Percentiles rank a stretch among this genome's conserved stretches.
Evolutionary conservation across 1,140 invertebrate genomes (phyloP).

Genomic region (Papilio aristodemus): DNA sequence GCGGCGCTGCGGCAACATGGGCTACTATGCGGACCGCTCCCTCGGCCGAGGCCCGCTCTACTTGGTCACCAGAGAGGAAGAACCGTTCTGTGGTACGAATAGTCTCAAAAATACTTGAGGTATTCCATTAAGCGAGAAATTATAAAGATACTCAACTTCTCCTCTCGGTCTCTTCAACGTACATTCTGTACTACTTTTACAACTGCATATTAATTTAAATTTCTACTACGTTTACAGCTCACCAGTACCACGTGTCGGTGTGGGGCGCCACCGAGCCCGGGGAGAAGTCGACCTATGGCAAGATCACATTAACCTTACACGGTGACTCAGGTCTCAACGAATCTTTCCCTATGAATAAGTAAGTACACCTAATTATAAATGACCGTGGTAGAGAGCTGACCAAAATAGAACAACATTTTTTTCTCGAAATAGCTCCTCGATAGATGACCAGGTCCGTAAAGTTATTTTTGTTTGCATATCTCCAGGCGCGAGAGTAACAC

Average conservation of each 20-base stretch:
- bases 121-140: background rate
- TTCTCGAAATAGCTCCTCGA: too few relatives aligned
- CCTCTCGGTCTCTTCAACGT: too few relatives aligned
- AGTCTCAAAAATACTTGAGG: background rate
- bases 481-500: slow-evolving; percentile 49
- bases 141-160: background rate
- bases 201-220: background rate
- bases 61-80: slow-evolving; percentile 92
- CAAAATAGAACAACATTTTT: too few relatives aligned
- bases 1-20: slow-evolving; percentile 92
- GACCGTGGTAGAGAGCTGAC: too few relatives aligned
- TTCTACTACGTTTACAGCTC: slow-evolving; percentile 80
- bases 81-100: slow-evolving; percentile 91
- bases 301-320: slow-evolving; percentile 90
- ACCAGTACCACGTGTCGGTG: slow-evolving; percentile 92
- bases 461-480: background rate
- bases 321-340: slow-evolving; percentile 92
- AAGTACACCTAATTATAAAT: slow-evolving; percentile 64
- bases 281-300: slow-evolving; percentile 86
- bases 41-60: slow-evolving; percentile 91
- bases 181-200: background rate
- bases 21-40: slow-evolving; percentile 93
- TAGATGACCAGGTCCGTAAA: too few relatives aligned
- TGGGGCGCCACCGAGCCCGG: slow-evolving; percentile 88
- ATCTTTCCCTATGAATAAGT: slow-evolving; percentile 93